Conservation (phyloP, 2,113 vertebrate genomes). For the Dicentrarchus labrax region DNA sequence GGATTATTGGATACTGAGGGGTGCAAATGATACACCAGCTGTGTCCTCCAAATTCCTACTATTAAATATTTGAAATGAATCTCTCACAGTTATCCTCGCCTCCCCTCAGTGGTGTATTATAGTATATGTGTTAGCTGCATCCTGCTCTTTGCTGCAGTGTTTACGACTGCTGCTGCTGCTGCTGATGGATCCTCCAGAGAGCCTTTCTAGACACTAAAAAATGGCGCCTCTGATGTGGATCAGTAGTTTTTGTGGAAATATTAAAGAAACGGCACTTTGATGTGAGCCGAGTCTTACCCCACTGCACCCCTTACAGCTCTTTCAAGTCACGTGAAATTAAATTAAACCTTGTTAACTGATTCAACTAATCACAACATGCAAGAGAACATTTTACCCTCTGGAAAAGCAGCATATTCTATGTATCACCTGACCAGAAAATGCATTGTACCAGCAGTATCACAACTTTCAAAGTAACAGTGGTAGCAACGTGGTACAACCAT, state of each 20-base stretch:
- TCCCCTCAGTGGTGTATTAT: not conserved
- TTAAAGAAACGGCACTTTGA: not conserved
- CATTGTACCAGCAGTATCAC: not conserved
- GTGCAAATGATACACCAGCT: not conserved
- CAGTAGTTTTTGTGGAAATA: not conserved
- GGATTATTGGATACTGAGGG: not conserved
- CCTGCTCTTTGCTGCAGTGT: slow-evolving; percentile 4
- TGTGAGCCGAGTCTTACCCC: not conserved
- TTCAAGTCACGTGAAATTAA: slow-evolving; percentile 15
- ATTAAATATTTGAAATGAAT: not conserved
- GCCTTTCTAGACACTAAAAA: not conserved
- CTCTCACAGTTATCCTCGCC: not conserved
- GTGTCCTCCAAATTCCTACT: not conserved
- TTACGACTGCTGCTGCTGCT: not conserved
- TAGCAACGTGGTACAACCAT: not conserved
- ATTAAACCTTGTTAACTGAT: slow-evolving; percentile 1
- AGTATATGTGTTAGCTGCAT: not conserved
- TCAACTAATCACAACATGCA: not conserved
- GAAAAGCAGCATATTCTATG: not conserved
- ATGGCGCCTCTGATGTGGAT: not conserved
- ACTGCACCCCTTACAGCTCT: not conserved
- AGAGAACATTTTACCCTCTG: not conserved
- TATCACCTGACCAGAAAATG: not conserved
- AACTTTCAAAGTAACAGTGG: not conserved
- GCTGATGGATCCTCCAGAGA: slow-evolving; percentile 13